Base-by-base conservation (phyloP, 2,888 invertebrate species). In the Drosophila seclusa region DNA sequence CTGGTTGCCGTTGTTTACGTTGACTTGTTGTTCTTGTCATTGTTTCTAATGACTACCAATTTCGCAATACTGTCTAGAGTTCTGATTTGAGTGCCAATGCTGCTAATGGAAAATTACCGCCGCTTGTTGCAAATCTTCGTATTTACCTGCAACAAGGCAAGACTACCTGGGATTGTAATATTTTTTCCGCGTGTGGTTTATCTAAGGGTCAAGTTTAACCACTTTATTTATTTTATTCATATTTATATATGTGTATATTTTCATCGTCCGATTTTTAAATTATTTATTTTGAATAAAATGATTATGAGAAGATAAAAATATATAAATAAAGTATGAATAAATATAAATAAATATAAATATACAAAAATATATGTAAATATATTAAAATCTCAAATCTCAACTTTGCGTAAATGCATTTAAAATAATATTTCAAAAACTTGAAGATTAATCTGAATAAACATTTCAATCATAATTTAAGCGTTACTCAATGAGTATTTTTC, bases 91-190 rank as follows among this genome's bases (percentile, higher is more conserved):
- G 38, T n/a, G 29, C 16, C n/a, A 48, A 40, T 57, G 34, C 11
- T 42, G 48, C 1, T 48, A 66, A 62, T 72, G 78, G 79, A 76
- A 78, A 79, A 72, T 50, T 54, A 72, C 78, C 52, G 62, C 5
- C 31, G 40, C 48, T 50, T 42, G 62, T 18, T 49, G 58, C 18
- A 50, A 59, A 62, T 73, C 62, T 68, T 18, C 59, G 59, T 60
- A 49, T 54, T 34, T 40, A 38, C 38, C 49, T n/a, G 21, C 24
- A 34, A 52, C 16, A 32, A 18, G 40, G 40, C 21, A 24, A 38
- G 58, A 65, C 52, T 31, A 24, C 38, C 40, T 38, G 42, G 27
- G 59, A 49, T 48, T 49, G n/a, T 53, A 59, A 71, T 48, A 21
- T 16, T 29, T n/a, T 10, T 29, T 3, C 18, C 18, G 6, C 6